Evolutionary conservation across 2,797 vertebrate genomes (phyloP).

Genomic region (Cuculus canorus): DNA sequence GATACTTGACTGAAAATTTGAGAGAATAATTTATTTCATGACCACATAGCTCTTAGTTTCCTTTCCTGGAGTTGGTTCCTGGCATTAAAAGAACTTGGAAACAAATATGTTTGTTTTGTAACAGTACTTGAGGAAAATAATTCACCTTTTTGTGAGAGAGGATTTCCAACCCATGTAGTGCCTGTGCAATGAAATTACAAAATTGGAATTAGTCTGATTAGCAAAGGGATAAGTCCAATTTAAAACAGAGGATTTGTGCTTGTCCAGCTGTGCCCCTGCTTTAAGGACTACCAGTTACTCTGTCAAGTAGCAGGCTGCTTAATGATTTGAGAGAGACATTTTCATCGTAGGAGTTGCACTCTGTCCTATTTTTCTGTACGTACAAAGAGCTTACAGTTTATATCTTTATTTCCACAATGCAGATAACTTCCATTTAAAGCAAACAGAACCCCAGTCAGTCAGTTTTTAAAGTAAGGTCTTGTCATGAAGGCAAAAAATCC

Average conservation of each 20-base stretch:
- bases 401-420: background rate
- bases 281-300: background rate
- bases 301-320: slow-evolving; percentile 12
- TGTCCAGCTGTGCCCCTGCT: slow-evolving; percentile 36
- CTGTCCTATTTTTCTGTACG: background rate
- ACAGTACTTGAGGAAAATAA: background rate
- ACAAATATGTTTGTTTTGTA: background rate
- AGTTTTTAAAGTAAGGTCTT: background rate
- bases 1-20: background rate
- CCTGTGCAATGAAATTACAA: background rate
- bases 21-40: background rate
- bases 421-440: background rate
- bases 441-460: background rate
- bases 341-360: background rate
- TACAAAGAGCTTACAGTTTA: background rate
- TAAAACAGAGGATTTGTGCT: slow-evolving; percentile 43
- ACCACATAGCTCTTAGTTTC: background rate
- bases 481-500: background rate
- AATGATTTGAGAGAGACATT: background rate
- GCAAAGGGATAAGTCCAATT: slow-evolving; percentile 29
- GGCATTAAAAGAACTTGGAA: background rate
- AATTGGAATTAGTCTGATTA: slow-evolving; percentile 18
- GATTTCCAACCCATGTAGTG: background rate
- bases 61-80: background rate
- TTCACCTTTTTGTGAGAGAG: background rate